Evolutionary conservation across 2,888 invertebrate species (phyloP).

Genomic region (Timema cristinae): DNA sequence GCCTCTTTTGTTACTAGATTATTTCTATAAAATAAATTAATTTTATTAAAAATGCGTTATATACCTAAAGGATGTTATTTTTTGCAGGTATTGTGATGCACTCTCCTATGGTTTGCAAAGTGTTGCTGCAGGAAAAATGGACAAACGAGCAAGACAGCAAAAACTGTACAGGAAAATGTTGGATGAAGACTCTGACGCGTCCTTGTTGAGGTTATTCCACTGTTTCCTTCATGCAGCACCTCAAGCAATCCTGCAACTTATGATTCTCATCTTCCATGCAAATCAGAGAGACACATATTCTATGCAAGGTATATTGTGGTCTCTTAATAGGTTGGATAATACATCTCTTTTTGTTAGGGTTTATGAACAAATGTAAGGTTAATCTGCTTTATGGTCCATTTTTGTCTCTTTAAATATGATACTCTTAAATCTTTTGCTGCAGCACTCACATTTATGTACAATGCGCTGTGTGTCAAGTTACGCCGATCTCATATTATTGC

Average conservation of each 20-base stretch:
- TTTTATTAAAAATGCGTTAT: neutral
- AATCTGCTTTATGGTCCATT: no score
- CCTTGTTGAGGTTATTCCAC: constrained; percentile 46
- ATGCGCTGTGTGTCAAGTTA: no score
- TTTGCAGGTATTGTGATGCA: constrained; percentile 43
- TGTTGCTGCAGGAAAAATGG: constrained; percentile 41
- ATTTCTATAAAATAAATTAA: neutral
- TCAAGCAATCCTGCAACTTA: constrained; percentile 46
- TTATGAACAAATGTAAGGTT: no score
- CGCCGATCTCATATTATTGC: no score
- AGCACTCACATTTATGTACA: no score
- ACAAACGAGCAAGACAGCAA: constrained; percentile 40
- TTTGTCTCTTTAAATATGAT: no score
- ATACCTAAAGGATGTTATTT: neutral
- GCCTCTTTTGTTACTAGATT: neutral
- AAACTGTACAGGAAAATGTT: constrained; percentile 45
- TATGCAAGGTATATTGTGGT: no score
- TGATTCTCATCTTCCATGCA: constrained; percentile 42
- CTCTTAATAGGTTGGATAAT: no score
- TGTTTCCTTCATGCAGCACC: constrained; percentile 48
- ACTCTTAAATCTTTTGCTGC: no score
- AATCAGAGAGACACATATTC: constrained; percentile 3
- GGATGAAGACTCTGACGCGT: constrained; percentile 48
- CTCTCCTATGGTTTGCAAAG: constrained; percentile 46
- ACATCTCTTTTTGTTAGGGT: no score